Conservation (phyloP, 2,113 vertebrate genomes). For the Orthochromis malagaraziensis region DNA sequence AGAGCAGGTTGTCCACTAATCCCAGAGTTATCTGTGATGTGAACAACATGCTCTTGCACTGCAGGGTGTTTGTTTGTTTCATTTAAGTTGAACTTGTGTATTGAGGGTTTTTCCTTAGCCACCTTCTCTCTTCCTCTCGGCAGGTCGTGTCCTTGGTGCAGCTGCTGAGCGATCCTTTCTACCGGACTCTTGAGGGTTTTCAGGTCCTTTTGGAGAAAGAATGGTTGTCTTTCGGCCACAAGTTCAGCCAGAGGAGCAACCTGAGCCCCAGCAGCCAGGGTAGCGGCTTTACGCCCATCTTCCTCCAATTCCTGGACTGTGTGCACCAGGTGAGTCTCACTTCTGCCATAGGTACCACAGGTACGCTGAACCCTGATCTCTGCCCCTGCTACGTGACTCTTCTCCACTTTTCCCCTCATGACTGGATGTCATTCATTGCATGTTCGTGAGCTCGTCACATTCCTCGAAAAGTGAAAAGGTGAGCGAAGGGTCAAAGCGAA, state of each 20-base stretch:
- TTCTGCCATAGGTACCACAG: neutral
- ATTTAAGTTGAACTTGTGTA: neutral
- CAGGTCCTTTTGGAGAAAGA: constrained; percentile 94
- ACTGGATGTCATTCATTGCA: neutral
- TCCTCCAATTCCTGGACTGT: constrained; percentile 95
- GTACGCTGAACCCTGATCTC: neutral
- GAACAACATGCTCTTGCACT: neutral
- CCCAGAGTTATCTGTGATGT: neutral
- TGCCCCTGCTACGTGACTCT: neutral
- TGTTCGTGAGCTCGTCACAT: constrained; percentile 52
- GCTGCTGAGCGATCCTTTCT: constrained; percentile 93
- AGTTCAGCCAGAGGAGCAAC: constrained; percentile 91
- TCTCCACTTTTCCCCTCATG: neutral
- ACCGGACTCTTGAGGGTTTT: constrained; percentile 94
- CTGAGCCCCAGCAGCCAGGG: constrained; percentile 87
- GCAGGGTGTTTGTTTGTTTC: neutral
- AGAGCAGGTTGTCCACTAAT: neutral
- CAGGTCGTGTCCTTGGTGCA: constrained; percentile 92
- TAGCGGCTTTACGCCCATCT: constrained; percentile 89
- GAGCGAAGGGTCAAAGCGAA: neutral
- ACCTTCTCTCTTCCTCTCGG: neutral
- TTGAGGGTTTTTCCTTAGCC: neutral
- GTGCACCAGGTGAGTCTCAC: constrained; percentile 86
- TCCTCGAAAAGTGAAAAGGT: constrained; percentile 9
- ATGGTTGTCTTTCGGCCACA: constrained; percentile 97